A percentile compares a stretch with the other conserved stretches of the same genome.
These are phyloP conservation scores for Nomada ferruginata DNA, from an alignment of 2,888 invertebrate genomes.

Conservation along the genomic window DNA sequence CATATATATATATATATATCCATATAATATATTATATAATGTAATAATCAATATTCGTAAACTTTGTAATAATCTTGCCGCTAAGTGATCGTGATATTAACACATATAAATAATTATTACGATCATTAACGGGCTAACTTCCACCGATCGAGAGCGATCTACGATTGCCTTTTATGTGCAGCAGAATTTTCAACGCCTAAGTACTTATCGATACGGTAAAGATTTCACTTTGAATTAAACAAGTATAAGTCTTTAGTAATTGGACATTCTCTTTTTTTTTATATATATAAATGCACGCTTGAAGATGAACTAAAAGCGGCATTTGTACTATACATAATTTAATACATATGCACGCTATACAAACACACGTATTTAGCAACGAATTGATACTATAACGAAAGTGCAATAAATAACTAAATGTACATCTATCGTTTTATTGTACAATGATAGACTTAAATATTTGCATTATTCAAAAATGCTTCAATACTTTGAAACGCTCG, in stretches of 20 bases:
- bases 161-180: constrained; percentile 55
- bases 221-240: constrained; percentile 51
- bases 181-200: constrained; percentile 57
- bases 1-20: constrained; percentile 73
- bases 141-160: constrained; percentile 76
- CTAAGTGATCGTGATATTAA: constrained; percentile 75
- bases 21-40: constrained; percentile 75
- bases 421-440: constrained; percentile 58
- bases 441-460: constrained; percentile 51
- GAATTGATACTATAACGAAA: constrained; percentile 38
- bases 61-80: constrained; percentile 74
- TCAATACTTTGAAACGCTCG: constrained; percentile 1
- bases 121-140: constrained; percentile 78
- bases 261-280: constrained; percentile 40
- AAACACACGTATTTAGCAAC: constrained; percentile 30
- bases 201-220: constrained; percentile 51
- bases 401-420: constrained; percentile 49
- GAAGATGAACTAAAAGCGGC: constrained; percentile 22
- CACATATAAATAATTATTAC: constrained; percentile 68
- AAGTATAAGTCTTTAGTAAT: constrained; percentile 49
- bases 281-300: constrained; percentile 40
- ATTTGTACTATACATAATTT: constrained; percentile 35
- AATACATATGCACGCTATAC: constrained; percentile 21
- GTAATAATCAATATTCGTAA: constrained; percentile 77
- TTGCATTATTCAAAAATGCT: constrained; percentile 28